These are phyloP conservation scores for Cotesia glomerata DNA, from an alignment of 1,140 invertebrate genomes.

Conservation along the genomic window DNA sequence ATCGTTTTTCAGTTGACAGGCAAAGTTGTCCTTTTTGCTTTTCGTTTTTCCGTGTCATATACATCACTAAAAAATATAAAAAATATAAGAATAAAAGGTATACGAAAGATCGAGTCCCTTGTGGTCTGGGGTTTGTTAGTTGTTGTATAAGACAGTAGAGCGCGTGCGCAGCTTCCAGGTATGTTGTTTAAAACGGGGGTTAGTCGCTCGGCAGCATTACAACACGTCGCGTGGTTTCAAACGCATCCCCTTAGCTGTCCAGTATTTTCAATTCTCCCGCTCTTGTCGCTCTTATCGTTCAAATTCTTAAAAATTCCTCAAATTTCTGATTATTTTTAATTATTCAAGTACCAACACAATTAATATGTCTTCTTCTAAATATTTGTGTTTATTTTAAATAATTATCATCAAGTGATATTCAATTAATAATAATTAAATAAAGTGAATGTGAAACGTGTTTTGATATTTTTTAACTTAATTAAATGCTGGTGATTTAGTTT, in stretches of 20 bases:
- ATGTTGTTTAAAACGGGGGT: constrained; percentile 49
- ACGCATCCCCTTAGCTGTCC: neutral
- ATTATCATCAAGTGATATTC: neutral
- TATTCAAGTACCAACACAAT: too few relatives aligned
- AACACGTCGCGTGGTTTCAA: constrained; percentile 41
- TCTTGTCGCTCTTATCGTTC: neutral
- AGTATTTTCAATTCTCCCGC: neutral
- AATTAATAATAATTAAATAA: neutral
- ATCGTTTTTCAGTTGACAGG: neutral
- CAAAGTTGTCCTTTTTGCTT: neutral
- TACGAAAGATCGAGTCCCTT: constrained; percentile 15
- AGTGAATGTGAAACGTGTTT: too few relatives aligned
- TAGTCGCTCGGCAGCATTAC: constrained; percentile 56
- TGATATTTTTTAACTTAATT: too few relatives aligned
- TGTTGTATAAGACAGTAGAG: constrained; percentile 44
- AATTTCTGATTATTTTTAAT: too few relatives aligned
- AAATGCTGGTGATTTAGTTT: neutral
- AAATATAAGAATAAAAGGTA: constrained; percentile 17
- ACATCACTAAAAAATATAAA: neutral
- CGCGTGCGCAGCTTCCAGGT: constrained; percentile 57
- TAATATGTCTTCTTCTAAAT: too few relatives aligned
- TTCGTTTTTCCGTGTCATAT: neutral
- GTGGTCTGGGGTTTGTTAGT: constrained; percentile 30
- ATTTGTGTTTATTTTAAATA: too few relatives aligned
- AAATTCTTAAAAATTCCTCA: too few relatives aligned